Percentiles rank a stretch among this genome's conserved stretches.
Conservation (phyloP, 2,113 vertebrate genomes). For the Syngnathoides biaculeatus region DNA sequence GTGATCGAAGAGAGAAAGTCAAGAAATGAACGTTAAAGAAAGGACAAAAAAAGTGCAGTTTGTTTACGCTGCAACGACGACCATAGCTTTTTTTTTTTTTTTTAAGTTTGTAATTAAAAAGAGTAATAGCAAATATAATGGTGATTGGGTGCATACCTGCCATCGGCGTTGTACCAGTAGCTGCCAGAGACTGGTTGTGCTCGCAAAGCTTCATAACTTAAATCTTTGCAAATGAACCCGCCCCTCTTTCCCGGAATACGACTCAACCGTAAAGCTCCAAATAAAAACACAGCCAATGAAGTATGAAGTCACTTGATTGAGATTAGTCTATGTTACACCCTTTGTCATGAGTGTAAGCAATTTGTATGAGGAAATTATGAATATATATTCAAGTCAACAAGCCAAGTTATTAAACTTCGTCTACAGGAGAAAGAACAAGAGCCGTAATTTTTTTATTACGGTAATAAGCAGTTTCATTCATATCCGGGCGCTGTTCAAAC, state of each 20-base stretch:
- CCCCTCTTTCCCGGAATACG: constrained; percentile 63
- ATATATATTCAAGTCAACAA: not conserved
- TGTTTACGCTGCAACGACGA: not conserved
- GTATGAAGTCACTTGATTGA: accelerated
- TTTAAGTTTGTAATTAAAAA: no score
- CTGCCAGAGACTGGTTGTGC: constrained; percentile 18
- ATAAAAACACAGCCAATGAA: constrained; percentile 11
- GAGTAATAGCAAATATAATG: not conserved
- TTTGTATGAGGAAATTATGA: accelerated
- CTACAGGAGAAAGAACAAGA: not conserved
- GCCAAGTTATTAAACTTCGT: not conserved
- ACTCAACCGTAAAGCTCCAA: constrained; percentile 30
- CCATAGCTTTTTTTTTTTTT: not conserved
- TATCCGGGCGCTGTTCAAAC: not conserved
- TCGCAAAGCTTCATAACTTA: constrained; percentile 3
- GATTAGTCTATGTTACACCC: not conserved
- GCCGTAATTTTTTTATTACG: constrained; percentile 13
- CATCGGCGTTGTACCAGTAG: constrained; percentile 9
- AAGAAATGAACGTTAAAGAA: not conserved
- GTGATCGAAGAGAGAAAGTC: not conserved
- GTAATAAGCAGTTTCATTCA: constrained; percentile 23
- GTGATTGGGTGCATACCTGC: constrained; percentile 33
- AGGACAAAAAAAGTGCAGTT: not conserved
- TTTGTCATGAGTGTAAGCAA: not conserved
- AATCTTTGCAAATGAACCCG: constrained; percentile 7